phyloP scores from a whole-genome alignment of 2,888 invertebrate genomes.

The Drosophila helvetica region DNA sequence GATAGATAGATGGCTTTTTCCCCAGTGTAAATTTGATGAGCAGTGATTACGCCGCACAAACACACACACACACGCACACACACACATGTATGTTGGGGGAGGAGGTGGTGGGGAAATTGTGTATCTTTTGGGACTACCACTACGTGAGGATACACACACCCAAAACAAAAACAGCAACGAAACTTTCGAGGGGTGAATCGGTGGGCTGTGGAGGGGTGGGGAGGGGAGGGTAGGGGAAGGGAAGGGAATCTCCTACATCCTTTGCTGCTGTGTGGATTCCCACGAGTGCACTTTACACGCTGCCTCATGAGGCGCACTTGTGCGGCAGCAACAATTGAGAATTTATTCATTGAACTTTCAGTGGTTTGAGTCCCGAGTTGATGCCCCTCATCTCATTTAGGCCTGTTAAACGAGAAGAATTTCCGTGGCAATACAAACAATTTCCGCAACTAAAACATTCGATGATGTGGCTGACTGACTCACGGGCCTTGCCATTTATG shows the following conservation, averaged over 20 bases:
- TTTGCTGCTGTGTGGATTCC: conserved; percentile 53
- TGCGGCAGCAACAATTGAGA: conserved; percentile 43
- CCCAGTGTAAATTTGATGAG: conserved; percentile 68
- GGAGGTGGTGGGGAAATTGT: conserved; percentile 2
- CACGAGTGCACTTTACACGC: conserved; percentile 71
- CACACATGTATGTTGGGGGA: not conserved
- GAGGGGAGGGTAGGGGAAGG: too few species aligned
- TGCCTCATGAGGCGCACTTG: conserved; percentile 61
- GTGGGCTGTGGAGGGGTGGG: not conserved
- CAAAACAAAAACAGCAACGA: not conserved
- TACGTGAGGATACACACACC: conserved; percentile 56
- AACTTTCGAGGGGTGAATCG: not conserved
- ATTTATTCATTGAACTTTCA: conserved; percentile 61
- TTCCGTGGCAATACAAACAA: conserved; percentile 69
- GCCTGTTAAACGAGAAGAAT: conserved; percentile 58
- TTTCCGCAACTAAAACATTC: conserved; percentile 63
- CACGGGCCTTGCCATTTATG: conserved; percentile 55
- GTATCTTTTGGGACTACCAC: conserved; percentile 42
- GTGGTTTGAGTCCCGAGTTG: conserved; percentile 22
- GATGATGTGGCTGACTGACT: conserved; percentile 44
- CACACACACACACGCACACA: conserved; percentile 40
- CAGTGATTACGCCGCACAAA: conserved; percentile 67
- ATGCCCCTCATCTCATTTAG: conserved; percentile 23
- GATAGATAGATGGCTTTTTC: conserved; percentile 29
- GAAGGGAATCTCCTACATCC: not conserved